Percentiles rank a stretch among this genome's conserved stretches.
Conservation (phyloP, 2,797 vertebrate genomes). For the Lycodopsis pacificus region DNA sequence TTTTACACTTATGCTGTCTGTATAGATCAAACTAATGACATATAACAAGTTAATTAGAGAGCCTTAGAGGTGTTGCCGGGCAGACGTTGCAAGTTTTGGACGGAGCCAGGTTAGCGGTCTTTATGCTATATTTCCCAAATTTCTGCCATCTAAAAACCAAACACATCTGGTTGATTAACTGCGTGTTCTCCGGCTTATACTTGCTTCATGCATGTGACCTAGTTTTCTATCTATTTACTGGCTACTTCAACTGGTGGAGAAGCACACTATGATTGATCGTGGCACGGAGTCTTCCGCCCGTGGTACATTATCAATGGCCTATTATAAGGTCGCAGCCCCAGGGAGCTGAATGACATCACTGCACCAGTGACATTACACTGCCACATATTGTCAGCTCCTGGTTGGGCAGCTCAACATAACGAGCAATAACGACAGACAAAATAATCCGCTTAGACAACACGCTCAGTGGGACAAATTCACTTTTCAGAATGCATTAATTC, state of each 20-base stretch:
- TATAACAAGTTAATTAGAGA: background rate
- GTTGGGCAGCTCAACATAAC: constrained; percentile 11
- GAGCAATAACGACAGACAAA: constrained; percentile 33
- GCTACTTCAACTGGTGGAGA: constrained; percentile 30
- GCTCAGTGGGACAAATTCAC: constrained; percentile 52
- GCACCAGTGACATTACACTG: constrained; percentile 41
- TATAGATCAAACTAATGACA: background rate
- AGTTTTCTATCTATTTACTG: constrained; percentile 31
- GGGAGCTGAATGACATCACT: constrained; percentile 48
- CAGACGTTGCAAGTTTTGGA: background rate
- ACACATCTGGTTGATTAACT: constrained; percentile 13
- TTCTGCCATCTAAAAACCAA: constrained; percentile 6
- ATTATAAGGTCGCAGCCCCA: constrained; percentile 49
- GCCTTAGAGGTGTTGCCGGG: background rate
- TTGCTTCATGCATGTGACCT: constrained; percentile 38
- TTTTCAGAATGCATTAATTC: constrained; percentile 62
- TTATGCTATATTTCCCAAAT: background rate
- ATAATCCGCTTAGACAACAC: constrained; percentile 50
- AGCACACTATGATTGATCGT: constrained; percentile 40
- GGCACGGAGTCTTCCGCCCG: constrained; percentile 31
- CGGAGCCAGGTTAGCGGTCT: background rate
- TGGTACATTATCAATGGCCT: constrained; percentile 52
- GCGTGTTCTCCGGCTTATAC: background rate
- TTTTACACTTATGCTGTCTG: background rate
- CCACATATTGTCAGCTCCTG: constrained; percentile 23